Percentiles rank a stretch among this genome's conserved stretches.
phyloP scores from a whole-genome alignment of 2,888 invertebrate species.

The Yponomeuta evonymella region DNA sequence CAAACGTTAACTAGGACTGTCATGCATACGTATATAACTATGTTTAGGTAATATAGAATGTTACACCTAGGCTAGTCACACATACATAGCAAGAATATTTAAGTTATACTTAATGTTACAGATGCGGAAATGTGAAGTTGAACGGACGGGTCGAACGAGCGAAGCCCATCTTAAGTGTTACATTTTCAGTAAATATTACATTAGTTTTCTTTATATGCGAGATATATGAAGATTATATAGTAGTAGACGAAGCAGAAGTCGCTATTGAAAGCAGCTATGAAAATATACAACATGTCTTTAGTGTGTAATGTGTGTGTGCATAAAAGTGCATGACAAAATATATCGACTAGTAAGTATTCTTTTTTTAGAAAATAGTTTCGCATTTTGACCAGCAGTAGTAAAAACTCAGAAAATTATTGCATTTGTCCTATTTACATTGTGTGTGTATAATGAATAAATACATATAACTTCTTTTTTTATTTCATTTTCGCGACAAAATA shows the following conservation, averaged over 20 bases:
- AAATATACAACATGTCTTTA: constrained; percentile 49
- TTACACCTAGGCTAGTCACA: constrained; percentile 66
- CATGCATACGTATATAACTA: constrained; percentile 55
- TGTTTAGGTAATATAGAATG: constrained; percentile 46
- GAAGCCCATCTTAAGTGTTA: constrained; percentile 38
- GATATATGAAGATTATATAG: constrained; percentile 22
- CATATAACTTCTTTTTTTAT: constrained; percentile 37
- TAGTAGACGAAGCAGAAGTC: constrained; percentile 40
- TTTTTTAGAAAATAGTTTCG: constrained; percentile 58
- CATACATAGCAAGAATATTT: constrained; percentile 56
- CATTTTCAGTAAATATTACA: constrained; percentile 5
- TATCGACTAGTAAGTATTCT: constrained; percentile 46
- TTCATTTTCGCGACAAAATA: constrained; percentile 35
- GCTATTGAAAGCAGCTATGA: constrained; percentile 63
- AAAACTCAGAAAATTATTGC: constrained; percentile 62
- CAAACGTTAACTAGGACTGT: constrained; percentile 69
- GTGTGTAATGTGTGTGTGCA: constrained; percentile 41
- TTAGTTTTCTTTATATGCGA: constrained; percentile 8
- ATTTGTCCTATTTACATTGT: constrained; percentile 60
- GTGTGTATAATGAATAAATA: constrained; percentile 60
- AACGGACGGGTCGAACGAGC: constrained; percentile 47
- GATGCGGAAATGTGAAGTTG: constrained; percentile 40
- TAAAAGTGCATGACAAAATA: constrained; percentile 60
- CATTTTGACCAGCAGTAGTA: constrained; percentile 44
- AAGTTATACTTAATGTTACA: constrained; percentile 48